phyloP scores from a whole-genome alignment of 2,888 invertebrate species.

The Megamerina dolium region DNA sequence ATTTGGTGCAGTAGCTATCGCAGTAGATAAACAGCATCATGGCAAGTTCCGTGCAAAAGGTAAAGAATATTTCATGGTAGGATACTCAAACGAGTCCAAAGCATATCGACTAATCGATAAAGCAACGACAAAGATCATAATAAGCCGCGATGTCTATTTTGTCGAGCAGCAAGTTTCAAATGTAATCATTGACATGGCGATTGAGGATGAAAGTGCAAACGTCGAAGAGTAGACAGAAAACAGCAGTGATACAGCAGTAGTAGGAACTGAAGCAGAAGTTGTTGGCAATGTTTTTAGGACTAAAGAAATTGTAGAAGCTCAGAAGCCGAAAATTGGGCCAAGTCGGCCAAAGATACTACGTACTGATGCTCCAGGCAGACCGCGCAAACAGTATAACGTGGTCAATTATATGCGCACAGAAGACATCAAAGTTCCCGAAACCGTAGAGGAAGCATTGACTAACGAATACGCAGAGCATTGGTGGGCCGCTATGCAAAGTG shows the following conservation, averaged over 20 bases:
- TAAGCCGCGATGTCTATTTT: slow-evolving; percentile 9
- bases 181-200: not conserved
- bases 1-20: slow-evolving; percentile 12
- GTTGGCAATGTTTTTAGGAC: not conserved
- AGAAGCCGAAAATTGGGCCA: not conserved
- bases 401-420: slow-evolving; percentile 4
- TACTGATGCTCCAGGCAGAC: slow-evolving; percentile 14
- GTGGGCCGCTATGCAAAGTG: slow-evolving; percentile 18
- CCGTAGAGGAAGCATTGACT: slow-evolving; percentile 17
- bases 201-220: not conserved
- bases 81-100: slow-evolving; percentile 3
- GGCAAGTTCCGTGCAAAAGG: slow-evolving; percentile 1
- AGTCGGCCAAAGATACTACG: slow-evolving; percentile 11
- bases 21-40: slow-evolving; percentile 8
- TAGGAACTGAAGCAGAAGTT: not conserved
- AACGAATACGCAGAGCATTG: slow-evolving; percentile 11
- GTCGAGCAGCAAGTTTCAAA: not conserved
- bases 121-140: slow-evolving; percentile 1
- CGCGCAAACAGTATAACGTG: slow-evolving; percentile 17
- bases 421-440: slow-evolving; percentile 13
- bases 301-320: not conserved
- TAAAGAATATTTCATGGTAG: slow-evolving; percentile 2
- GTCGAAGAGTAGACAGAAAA: not conserved
- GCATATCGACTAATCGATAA: slow-evolving; percentile 6
- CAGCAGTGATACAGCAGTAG: not conserved